These are phyloP conservation scores for Xestobium rufovillosum DNA, from an alignment of 2,888 invertebrate species.

Conservation along the genomic window DNA sequence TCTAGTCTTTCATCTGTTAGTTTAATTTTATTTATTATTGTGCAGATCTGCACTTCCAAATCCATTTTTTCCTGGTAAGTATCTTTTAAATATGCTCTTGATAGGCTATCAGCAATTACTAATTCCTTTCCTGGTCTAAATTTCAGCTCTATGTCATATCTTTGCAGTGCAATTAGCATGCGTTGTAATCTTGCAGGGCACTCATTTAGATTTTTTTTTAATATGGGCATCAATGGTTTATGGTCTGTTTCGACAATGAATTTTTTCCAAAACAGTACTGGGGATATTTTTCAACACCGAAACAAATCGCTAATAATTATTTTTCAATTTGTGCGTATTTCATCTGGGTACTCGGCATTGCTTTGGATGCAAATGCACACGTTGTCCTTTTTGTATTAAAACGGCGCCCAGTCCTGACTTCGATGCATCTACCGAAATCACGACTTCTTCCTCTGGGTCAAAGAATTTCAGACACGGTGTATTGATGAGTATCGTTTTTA, in stretches of 20 bases:
- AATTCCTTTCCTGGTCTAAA: constrained; percentile 27
- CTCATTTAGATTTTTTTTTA: constrained; percentile 25
- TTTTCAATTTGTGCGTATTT: constrained; percentile 39
- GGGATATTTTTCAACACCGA: constrained; percentile 33
- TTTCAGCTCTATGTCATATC: constrained; percentile 25
- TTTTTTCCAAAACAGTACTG: constrained; percentile 27
- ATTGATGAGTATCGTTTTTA: constrained; percentile 23
- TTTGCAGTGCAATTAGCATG: constrained; percentile 27
- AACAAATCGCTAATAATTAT: constrained; percentile 31
- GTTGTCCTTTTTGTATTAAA: constrained; percentile 31
- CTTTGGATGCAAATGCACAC: constrained; percentile 34
- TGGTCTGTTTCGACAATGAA: constrained; percentile 30
- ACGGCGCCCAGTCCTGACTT: constrained; percentile 30
- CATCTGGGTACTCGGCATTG: constrained; percentile 28
- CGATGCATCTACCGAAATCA: constrained; percentile 30
- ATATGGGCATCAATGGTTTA: constrained; percentile 30
- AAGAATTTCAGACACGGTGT: constrained; percentile 26
- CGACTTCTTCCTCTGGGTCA: constrained; percentile 25
- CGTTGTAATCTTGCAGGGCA: constrained; percentile 27
- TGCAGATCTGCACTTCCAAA: constrained; percentile 5
- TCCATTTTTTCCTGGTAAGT: constrained; percentile 6
- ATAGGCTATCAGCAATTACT: constrained; percentile 24
- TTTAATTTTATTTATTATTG: background rate
- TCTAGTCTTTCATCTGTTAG: constrained; percentile 4
- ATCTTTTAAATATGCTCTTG: constrained; percentile 18